Conservation (phyloP, 2,888 invertebrate species). For the Abrostola tripartita region DNA sequence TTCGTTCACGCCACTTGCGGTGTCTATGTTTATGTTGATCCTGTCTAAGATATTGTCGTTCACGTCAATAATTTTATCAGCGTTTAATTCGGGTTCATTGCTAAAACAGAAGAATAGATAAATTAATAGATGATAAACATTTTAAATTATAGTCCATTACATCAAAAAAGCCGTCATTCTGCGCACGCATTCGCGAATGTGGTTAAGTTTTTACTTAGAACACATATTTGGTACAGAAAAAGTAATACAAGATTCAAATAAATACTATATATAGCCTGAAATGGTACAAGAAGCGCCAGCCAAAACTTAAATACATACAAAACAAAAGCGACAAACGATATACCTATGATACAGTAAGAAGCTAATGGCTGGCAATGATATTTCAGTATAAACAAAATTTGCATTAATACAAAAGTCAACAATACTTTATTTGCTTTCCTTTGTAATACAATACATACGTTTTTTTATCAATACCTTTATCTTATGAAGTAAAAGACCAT, state of each 20-base stretch:
- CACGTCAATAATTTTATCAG: conserved; percentile 93
- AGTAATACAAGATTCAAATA: no score
- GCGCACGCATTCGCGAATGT: no score
- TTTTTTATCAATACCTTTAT: not conserved
- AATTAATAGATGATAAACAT: not conserved
- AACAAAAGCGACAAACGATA: not conserved
- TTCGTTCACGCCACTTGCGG: conserved; percentile 77
- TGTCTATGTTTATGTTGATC: conserved; percentile 92
- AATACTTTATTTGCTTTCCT: not conserved
- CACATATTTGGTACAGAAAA: no score
- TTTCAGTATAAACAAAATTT: not conserved
- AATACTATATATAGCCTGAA: no score
- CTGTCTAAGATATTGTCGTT: conserved; percentile 95
- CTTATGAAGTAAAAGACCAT: conserved; percentile 7
- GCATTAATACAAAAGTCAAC: not conserved
- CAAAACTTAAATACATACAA: not conserved
- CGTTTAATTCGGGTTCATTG: conserved; percentile 69
- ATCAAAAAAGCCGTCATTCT: no score
- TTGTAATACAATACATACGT: not conserved
- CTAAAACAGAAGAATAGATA: conserved; percentile 51
- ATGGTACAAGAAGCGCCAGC: not conserved
- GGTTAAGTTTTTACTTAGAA: no score
- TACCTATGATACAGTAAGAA: not conserved
- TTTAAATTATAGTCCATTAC: no score
- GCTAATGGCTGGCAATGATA: not conserved